Evolutionary conservation across 2,797 vertebrate species (phyloP).

Genomic region (Orientallactaga sibirica): DNA sequence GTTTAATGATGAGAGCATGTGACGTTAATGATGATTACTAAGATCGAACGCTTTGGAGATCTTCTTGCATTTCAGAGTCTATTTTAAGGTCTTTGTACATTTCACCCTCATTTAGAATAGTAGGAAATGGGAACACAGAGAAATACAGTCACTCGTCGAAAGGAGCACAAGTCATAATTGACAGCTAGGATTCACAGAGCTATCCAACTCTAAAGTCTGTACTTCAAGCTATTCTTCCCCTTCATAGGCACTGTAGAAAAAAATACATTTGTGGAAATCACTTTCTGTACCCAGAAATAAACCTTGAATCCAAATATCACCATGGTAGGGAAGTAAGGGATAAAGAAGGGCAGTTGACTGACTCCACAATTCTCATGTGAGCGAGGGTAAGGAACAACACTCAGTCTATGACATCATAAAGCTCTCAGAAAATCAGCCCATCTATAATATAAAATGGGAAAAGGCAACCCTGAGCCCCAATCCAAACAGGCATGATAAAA

Average conservation of each 20-base stretch:
- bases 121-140: conserved; percentile 14
- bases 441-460: background rate
- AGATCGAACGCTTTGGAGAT: background rate
- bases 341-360: no score
- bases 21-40: background rate
- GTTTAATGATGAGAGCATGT: background rate
- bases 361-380: background rate
- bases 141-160: background rate
- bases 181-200: background rate
- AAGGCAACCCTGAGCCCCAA: background rate
- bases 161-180: background rate
- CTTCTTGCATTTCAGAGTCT: background rate
- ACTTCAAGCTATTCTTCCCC: background rate
- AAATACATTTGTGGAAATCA: background rate
- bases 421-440: background rate
- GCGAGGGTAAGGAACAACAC: background rate
- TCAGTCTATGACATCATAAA: background rate
- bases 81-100: background rate
- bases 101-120: background rate
- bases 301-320: background rate
- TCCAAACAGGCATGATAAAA: background rate
- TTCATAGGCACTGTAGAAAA: background rate
- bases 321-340: background rate
- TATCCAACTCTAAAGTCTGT: background rate
- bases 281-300: conserved; percentile 9